phyloP scores from a whole-genome alignment of 2,113 vertebrate genomes.

The Mesoclemmys tuberculata region DNA sequence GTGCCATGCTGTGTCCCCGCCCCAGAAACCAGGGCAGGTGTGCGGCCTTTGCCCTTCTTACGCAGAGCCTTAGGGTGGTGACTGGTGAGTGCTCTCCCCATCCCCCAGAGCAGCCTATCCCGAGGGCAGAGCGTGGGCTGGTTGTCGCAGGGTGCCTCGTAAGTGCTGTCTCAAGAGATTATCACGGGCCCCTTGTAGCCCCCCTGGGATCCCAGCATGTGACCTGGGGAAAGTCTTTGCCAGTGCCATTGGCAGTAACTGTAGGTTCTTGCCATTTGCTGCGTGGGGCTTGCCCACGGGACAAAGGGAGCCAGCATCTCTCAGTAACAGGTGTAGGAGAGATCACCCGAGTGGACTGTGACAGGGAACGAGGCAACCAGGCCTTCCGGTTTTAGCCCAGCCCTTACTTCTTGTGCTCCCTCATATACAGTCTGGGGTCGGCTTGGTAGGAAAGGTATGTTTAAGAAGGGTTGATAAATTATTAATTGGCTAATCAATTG shows the following conservation, averaged over 20 bases:
- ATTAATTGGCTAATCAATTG: too few relatives aligned
- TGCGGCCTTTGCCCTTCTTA: neutral
- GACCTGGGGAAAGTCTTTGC: neutral
- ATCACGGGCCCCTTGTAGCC: neutral
- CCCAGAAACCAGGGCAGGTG: neutral
- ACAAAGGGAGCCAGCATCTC: neutral
- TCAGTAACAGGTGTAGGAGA: neutral
- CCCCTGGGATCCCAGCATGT: neutral
- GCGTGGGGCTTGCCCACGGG: neutral
- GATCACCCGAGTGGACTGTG: neutral
- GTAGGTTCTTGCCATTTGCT: neutral
- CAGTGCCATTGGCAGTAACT: neutral
- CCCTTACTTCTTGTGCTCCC: too few relatives aligned
- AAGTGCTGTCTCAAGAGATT: neutral
- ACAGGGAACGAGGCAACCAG: neutral
- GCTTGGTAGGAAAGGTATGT: too few relatives aligned
- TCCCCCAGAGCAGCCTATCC: neutral
- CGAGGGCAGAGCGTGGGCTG: neutral
- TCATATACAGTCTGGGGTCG: too few relatives aligned
- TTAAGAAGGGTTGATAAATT: too few relatives aligned
- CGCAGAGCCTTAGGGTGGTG: neutral
- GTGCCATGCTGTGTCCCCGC: rapidly evolving
- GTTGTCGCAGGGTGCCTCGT: neutral
- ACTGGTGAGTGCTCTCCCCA: neutral
- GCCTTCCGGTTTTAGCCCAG: neutral